Percentiles rank a stretch among this genome's conserved stretches.
Evolutionary conservation across 2,113 vertebrate genomes (phyloP).

Genomic region (Rhinogobius similis): DNA sequence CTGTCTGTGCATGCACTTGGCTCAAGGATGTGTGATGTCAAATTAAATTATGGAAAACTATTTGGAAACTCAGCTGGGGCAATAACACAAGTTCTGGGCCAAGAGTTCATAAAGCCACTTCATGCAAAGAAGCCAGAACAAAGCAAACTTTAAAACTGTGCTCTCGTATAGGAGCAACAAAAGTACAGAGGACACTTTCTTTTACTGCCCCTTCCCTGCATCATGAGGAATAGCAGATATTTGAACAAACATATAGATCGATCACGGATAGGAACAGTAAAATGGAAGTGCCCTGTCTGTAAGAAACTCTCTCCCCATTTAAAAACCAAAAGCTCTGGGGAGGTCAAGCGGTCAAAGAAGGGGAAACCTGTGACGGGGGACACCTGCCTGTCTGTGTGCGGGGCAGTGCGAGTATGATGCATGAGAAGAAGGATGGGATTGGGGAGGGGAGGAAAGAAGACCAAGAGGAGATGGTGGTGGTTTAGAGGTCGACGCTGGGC

Average conservation of each 20-base stretch:
- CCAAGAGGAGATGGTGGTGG: constrained; percentile 54
- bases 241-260: background rate
- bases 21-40: constrained; percentile 18
- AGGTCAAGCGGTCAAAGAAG: constrained; percentile 38
- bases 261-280: constrained; percentile 31
- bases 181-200: constrained; percentile 54
- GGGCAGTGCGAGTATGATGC: constrained; percentile 79
- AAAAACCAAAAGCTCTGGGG: constrained; percentile 61
- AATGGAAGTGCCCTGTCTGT: constrained; percentile 55
- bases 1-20: constrained; percentile 15
- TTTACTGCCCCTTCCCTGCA: constrained; percentile 33
- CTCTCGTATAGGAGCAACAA: constrained; percentile 43
- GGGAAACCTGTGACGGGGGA: constrained; percentile 72
- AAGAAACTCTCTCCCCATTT: constrained; percentile 56
- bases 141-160: constrained; percentile 61
- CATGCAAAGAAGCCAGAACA: constrained; percentile 74
- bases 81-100: constrained; percentile 5
- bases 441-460: constrained; percentile 57
- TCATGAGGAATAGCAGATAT: background rate
- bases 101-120: constrained; percentile 45
- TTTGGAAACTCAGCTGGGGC: background rate
- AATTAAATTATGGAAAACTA: constrained; percentile 9
- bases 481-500: constrained; percentile 86
- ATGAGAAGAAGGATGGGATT: constrained; percentile 69
- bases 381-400: constrained; percentile 92